Evolutionary conservation across 2,797 vertebrate species (phyloP).

Genomic region (Schizothorax lantsangensis): DNA sequence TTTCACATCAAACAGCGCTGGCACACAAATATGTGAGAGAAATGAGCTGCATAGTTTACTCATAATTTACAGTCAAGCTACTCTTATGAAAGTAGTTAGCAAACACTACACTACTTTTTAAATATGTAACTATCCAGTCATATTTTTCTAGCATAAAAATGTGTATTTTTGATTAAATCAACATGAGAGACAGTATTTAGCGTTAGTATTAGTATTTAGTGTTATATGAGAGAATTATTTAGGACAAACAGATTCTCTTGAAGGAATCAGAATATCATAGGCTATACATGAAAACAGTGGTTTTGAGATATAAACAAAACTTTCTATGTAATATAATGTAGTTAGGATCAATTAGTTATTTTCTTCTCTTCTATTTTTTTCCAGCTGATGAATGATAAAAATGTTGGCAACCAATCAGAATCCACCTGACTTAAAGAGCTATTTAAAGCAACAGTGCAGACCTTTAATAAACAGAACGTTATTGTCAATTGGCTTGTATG

Average conservation of each 20-base stretch:
- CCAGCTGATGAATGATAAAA: neutral
- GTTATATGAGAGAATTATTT: neutral
- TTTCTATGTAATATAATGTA: neutral
- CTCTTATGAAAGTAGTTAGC: neutral
- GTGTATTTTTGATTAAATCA: neutral
- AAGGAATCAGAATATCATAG: neutral
- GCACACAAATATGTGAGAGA: neutral
- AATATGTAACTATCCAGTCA: neutral
- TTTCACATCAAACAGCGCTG: neutral
- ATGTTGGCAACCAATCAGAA: neutral
- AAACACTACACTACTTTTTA: neutral
- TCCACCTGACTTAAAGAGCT: neutral
- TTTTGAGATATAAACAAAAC: neutral
- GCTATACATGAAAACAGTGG: neutral
- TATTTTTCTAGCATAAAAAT: neutral
- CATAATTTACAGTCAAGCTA: neutral
- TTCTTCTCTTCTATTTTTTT: neutral
- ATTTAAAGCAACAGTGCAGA: neutral
- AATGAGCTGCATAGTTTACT: neutral
- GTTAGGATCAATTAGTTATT: neutral
- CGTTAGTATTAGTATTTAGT: no score
- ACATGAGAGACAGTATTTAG: neutral
- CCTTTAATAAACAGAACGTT: neutral
- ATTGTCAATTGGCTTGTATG: no score
- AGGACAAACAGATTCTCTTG: neutral